Evolutionary conservation across 1,140 invertebrate genomes (phyloP).

Genomic region (Brachionus sp.): DNA sequence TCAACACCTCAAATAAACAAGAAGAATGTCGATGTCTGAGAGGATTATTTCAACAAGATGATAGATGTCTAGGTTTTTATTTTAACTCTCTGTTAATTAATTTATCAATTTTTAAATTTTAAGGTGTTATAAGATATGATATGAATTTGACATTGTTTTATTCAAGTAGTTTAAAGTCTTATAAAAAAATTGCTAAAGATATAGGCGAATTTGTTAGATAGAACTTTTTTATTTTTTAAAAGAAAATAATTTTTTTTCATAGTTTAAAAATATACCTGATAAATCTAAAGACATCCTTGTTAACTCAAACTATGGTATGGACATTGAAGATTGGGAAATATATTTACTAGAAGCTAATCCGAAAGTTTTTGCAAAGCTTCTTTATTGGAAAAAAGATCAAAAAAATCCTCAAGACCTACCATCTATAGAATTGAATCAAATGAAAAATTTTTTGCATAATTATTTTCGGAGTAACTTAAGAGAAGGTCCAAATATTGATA

Average conservation of each 20-base stretch:
- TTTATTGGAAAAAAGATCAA: neutral
- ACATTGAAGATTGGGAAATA: neutral
- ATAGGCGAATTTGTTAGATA: neutral
- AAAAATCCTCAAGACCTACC: conserved; percentile 13
- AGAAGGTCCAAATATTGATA: neutral
- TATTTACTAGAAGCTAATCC: neutral
- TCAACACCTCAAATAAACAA: too few relatives aligned
- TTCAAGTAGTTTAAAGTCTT: neutral
- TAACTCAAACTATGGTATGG: neutral
- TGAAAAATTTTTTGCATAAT: neutral
- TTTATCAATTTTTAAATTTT: too few relatives aligned
- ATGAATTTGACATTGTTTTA: neutral
- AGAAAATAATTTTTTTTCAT: too few relatives aligned
- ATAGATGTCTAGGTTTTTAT: neutral
- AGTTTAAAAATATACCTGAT: neutral
- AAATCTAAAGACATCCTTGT: neutral
- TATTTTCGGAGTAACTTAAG: neutral
- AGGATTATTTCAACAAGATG: neutral
- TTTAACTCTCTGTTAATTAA: neutral
- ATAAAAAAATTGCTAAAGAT: neutral
- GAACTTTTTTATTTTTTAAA: neutral
- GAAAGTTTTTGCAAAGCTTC: neutral
- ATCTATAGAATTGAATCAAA: neutral
- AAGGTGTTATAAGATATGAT: neutral
- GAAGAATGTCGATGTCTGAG: neutral